These are phyloP conservation scores for Tamias sibiricus DNA, from an alignment of 2,113 vertebrate genomes.

Conservation along the genomic window DNA sequence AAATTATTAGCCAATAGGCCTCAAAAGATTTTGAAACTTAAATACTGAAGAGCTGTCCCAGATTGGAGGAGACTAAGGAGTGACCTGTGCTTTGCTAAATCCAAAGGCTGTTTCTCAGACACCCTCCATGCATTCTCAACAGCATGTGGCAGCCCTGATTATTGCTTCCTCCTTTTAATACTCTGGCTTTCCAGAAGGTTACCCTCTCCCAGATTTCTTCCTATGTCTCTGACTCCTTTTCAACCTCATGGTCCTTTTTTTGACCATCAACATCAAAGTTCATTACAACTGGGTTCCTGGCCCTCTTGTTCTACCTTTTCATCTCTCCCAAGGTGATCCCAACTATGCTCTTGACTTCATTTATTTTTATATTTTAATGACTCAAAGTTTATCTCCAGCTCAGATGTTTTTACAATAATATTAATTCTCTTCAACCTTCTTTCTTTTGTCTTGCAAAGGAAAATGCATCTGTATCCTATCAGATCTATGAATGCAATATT, in stretches of 20 bases:
- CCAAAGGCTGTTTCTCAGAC: not conserved
- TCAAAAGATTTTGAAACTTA: not conserved
- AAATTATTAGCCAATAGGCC: not conserved
- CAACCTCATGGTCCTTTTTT: not conserved
- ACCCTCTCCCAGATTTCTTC: not conserved
- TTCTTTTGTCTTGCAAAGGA: conserved; percentile 15
- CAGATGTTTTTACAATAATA: not conserved
- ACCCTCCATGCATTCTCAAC: not conserved
- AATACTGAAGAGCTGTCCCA: not conserved
- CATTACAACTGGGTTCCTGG: not conserved
- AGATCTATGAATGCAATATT: not conserved
- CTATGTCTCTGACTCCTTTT: not conserved
- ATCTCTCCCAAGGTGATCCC: not conserved
- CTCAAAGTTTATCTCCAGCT: conserved; percentile 1
- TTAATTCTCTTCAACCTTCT: not conserved
- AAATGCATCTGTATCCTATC: not conserved
- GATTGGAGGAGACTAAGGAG: not conserved
- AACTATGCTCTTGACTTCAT: not conserved
- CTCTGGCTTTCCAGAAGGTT: not conserved
- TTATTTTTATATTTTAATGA: not conserved
- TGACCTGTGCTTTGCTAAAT: not conserved
- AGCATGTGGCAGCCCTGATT: too few relatives aligned
- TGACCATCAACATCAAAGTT: not conserved
- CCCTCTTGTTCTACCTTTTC: not conserved
- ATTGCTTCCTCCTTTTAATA: not conserved